Evolutionary conservation across 1,140 invertebrate genomes (phyloP), one percentile per base, ranked within the genome.

Genomic region (Probaryconus sp.): DNA sequence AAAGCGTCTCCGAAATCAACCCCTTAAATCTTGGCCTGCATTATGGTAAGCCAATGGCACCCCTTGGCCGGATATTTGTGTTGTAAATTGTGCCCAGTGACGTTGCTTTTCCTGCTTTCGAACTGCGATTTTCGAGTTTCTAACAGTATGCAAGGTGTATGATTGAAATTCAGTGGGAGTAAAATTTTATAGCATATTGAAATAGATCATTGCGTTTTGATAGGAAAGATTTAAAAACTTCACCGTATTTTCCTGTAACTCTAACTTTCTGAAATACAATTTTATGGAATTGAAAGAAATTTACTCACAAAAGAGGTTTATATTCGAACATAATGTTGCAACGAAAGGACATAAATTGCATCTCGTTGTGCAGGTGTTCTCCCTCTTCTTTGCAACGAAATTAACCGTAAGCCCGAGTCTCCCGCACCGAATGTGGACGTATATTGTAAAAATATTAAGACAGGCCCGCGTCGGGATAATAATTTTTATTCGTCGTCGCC

Each of bases 401-500:
- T 47, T 47, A 58, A 58, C 21, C 53, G 28, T 21, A 50, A 47
- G 13, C 20, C 20, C 28, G 37, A 35, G 16, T 69, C 40, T 38
- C 35, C 35, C 56, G 40, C 58, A 30, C 67, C 47, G 55, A 64
- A 56, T 16, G 42, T 31, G 53, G 33, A 68, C 37, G 28, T 48
- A 17, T 31, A 61, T 55, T 55, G 61, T 40, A 40, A 60, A 73
- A 73, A 60, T 73, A 73, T 73, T 73, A 65, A 73, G 69, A 73
- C 69, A 65, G 69, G 69, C 61, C 61, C 69, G 61, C 56, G 73
- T 42, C n/a, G 67, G 56, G 60, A 68, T 69, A 72, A 78, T 73
- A 76, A 78, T 77, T 80, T 73, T 72, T 69, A 67, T 68, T 78
- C 71, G 73, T 75, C 70, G 77, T 67, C 74, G 74, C 60, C 61